Conservation (phyloP, 1,140 invertebrate species). For the Calliopsis andreniformis region DNA sequence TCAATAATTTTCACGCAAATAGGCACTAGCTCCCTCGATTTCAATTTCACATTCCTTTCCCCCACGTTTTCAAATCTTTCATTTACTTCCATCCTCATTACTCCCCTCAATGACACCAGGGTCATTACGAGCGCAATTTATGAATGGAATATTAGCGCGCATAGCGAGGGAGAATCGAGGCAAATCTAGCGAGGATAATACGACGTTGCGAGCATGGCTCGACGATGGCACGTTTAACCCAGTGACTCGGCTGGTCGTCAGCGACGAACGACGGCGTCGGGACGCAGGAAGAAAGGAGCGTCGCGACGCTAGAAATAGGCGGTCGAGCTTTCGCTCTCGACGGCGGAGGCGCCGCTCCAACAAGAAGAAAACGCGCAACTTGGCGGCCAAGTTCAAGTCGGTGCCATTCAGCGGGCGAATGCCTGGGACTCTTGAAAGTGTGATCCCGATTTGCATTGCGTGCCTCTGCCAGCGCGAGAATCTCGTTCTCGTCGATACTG, state of each 20-base stretch:
- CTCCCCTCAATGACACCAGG: neutral
- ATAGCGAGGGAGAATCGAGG: constrained; percentile 8
- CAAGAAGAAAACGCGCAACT: constrained; percentile 77
- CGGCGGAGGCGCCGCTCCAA: constrained; percentile 71
- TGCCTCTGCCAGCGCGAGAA: constrained; percentile 15
- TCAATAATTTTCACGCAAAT: too few species aligned
- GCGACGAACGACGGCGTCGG: constrained; percentile 50
- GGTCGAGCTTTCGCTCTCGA: constrained; percentile 75
- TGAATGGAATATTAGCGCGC: constrained; percentile 33
- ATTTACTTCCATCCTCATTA: too few species aligned
- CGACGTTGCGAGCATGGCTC: constrained; percentile 39
- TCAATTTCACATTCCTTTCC: too few species aligned
- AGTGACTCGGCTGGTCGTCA: constrained; percentile 67
- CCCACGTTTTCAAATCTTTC: too few species aligned
- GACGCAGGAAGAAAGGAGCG: constrained; percentile 72
- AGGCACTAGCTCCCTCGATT: too few species aligned
- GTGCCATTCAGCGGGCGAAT: constrained; percentile 64
- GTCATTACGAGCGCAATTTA: constrained; percentile 13
- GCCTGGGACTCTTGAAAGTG: constrained; percentile 59
- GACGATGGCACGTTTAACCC: constrained; percentile 71
- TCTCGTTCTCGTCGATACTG: neutral
- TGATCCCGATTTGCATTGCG: constrained; percentile 50
- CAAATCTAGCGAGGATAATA: constrained; percentile 57
- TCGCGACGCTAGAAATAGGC: constrained; percentile 77
- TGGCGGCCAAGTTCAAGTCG: constrained; percentile 79